These are phyloP conservation scores for Anaspis maculata DNA, from an alignment of 2,888 invertebrate species.

Conservation along the genomic window DNA sequence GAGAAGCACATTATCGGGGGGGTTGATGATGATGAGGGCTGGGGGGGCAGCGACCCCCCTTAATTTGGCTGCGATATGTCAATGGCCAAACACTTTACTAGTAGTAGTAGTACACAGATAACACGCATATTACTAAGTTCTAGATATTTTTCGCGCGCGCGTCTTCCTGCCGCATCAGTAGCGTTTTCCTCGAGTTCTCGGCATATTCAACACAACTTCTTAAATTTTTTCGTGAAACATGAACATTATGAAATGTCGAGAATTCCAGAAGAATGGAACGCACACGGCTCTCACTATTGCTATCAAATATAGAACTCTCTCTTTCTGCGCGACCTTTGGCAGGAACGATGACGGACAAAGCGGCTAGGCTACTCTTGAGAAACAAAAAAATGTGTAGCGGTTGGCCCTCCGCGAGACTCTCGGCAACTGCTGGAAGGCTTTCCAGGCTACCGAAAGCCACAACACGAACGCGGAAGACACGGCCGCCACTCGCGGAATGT, in stretches of 20 bases:
- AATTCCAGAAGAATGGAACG: too few relatives aligned
- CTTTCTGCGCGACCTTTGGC: slow-evolving; percentile 34
- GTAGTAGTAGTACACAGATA: slow-evolving; percentile 25
- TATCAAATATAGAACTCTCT: slow-evolving; percentile 35
- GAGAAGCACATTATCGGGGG: slow-evolving; percentile 43
- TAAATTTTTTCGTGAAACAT: too few relatives aligned
- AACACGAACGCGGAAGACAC: slow-evolving; percentile 31
- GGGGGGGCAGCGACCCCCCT: too few relatives aligned
- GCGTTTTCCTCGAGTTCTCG: too few relatives aligned
- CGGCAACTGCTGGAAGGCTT: slow-evolving; percentile 8
- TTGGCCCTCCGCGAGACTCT: slow-evolving; percentile 27
- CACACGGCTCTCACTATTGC: too few relatives aligned
- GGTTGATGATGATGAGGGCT: too few relatives aligned
- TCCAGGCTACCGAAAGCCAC: slow-evolving; percentile 31
- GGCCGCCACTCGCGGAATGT: too few relatives aligned
- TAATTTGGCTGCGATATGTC: slow-evolving; percentile 23
- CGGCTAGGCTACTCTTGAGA: slow-evolving; percentile 37
- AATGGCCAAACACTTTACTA: slow-evolving; percentile 31
- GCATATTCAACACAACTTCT: too few relatives aligned
- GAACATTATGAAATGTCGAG: too few relatives aligned
- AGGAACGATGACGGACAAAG: slow-evolving; percentile 46
- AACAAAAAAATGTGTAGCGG: too few relatives aligned
- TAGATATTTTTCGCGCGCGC: too few relatives aligned
- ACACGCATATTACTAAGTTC: slow-evolving; percentile 8
- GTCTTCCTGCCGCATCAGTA: too few relatives aligned